phyloP scores from a whole-genome alignment of 2,888 invertebrate species.

The Crossocerus cetratus region DNA sequence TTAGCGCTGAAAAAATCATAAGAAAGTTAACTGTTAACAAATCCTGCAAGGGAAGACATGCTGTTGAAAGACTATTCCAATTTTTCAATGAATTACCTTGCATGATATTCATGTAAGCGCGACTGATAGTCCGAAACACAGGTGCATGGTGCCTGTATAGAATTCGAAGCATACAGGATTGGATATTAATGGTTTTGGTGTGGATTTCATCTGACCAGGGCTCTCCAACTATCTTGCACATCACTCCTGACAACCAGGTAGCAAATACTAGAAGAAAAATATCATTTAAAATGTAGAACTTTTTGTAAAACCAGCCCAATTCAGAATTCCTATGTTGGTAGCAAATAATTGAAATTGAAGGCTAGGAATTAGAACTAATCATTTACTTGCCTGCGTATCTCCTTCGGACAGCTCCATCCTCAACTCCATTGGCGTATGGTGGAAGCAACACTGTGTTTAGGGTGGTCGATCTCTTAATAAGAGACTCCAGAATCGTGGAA shows the following conservation, averaged over 20 bases:
- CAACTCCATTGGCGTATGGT: conserved; percentile 49
- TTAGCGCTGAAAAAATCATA: conserved; percentile 59
- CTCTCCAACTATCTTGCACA: conserved; percentile 82
- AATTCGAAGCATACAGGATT: conserved; percentile 70
- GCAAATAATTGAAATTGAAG: no score
- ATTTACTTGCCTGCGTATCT: conserved; percentile 62
- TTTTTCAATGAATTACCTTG: conserved; percentile 57
- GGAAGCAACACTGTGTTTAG: conserved; percentile 68
- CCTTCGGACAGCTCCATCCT: conserved; percentile 52
- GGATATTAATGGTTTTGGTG: conserved; percentile 66
- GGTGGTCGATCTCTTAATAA: conserved; percentile 64
- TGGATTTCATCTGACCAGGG: conserved; percentile 62
- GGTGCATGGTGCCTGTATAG: conserved; percentile 64
- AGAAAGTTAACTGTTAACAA: no score
- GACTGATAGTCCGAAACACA: conserved; percentile 64
- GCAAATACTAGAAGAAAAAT: conserved; percentile 78
- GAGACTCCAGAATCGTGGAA: conserved; percentile 81
- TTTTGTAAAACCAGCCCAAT: no score
- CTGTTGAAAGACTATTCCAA: no score
- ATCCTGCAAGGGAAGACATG: no score
- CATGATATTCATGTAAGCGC: conserved; percentile 65
- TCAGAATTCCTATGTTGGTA: no score
- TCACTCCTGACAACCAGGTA: conserved; percentile 83
- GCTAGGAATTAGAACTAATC: not conserved
- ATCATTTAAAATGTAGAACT: no score